Evolutionary conservation across 2,113 vertebrate species (phyloP), one percentile per base, ranked within the genome.

Genomic region (Sinocyclocheilus rhinocerous): DNA sequence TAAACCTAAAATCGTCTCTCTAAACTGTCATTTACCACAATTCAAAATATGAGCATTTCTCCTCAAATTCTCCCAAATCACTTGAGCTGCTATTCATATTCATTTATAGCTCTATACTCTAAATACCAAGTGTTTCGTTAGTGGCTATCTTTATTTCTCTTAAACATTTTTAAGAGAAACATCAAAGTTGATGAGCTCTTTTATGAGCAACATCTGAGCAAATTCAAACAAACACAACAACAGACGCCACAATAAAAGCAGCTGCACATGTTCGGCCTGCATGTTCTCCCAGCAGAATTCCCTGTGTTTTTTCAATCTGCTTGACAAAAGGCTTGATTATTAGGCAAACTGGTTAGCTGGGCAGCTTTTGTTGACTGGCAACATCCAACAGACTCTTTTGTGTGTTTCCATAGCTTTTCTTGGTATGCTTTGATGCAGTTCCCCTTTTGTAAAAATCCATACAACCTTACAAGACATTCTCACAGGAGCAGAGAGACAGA

Each of bases 351-450:
- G 87, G 83, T 84, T 76, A 82, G 84, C 67, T 20, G 87, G 75
- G 78, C 72, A 85, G 75, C 76, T 88, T 77, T 81, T 84, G 82
- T 88, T 76, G 85, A 89, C 85, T 81, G 76, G 72, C 80, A 86
- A 88, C 85, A 87, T 87, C 84, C 87, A 86, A 65, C 67, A 48
- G 76, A 87, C 86, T 83, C 87, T 86, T 89, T 90, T 78, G 80
- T 83, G 77, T 42, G 89, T 91, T 91, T 90, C 90, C 90, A 88
- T 89, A 87, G 88, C 81, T 89, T 83, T 88, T 80, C 75, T 85
- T 65, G 90, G 90, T 87, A 90, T 87, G 89, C 89, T 90, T 88
- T 90, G 89, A 87, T 90, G 89, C 65, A 82, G 82, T 69, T 86
- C 57, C 79, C 83, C 59, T 86, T 89, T 88, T 86, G 76, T 76